Percentiles rank a stretch among this genome's conserved stretches.
Conservation (phyloP, 2,888 invertebrate genomes). For the Drosophila histrio region DNA sequence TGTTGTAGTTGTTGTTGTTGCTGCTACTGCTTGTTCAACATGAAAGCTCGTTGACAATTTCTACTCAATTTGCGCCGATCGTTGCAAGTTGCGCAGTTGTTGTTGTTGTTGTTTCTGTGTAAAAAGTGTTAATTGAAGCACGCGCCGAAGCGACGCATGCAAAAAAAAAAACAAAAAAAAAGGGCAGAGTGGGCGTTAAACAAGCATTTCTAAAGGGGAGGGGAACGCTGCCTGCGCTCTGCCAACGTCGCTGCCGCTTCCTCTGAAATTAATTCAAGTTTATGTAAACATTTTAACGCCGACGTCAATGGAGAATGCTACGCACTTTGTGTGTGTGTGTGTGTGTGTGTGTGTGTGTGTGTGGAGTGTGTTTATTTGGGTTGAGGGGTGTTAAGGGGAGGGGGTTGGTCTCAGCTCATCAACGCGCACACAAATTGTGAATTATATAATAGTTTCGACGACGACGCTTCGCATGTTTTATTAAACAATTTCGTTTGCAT, state of each 20-base stretch:
- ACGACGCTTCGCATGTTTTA: slow-evolving; percentile 41
- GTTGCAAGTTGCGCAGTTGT: slow-evolving; percentile 41
- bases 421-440: slow-evolving; percentile 12
- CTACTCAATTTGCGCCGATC: slow-evolving; percentile 7
- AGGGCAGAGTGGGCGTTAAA: slow-evolving; percentile 20
- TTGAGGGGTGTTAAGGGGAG: background rate
- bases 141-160: slow-evolving; percentile 48
- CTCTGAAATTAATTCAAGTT: slow-evolving; percentile 59
- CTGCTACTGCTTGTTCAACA: slow-evolving; percentile 36
- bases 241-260: slow-evolving; percentile 7
- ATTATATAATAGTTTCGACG: slow-evolving; percentile 60
- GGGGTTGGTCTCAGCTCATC: slow-evolving; percentile 6
- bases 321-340: slow-evolving; percentile 42
- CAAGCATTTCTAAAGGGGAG: background rate
- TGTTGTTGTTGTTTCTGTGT: slow-evolving; percentile 25
- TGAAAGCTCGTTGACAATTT: slow-evolving; percentile 50
- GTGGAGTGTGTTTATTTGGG: background rate
- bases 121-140: slow-evolving; percentile 70
- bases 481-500: slow-evolving; percentile 50
- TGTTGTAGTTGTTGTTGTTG: slow-evolving; percentile 25
- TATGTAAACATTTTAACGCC: slow-evolving; percentile 71
- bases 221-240: background rate
- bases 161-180: background rate
- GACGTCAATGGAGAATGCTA: slow-evolving; percentile 67
- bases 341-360: background rate